phyloP scores from a whole-genome alignment of 2,888 invertebrate genomes.

The Metopia argyrocephala region DNA sequence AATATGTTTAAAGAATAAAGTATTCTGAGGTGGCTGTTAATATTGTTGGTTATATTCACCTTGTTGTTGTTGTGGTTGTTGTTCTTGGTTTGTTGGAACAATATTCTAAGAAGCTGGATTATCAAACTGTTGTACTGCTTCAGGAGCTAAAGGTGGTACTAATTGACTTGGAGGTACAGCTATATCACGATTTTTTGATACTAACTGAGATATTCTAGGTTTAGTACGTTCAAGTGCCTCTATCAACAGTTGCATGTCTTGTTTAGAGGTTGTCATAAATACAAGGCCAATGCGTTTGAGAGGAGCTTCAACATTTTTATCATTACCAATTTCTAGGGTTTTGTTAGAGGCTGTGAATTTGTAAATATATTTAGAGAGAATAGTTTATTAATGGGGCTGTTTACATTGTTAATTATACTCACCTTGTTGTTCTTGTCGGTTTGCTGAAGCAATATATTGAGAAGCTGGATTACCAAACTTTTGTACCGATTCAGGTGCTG shows the following conservation, averaged over 20 bases:
- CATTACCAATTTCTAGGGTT: slow-evolving; percentile 69
- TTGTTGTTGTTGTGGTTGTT: slow-evolving; percentile 28
- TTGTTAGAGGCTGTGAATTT: slow-evolving; percentile 77
- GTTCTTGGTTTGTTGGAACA: no score
- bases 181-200: no score
- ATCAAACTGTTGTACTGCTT: no score
- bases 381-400: slow-evolving; percentile 69
- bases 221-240: no score
- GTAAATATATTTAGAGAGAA: slow-evolving; percentile 75
- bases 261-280: no score
- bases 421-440: no score
- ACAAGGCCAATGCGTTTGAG: no score
- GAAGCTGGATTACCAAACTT: slow-evolving; percentile 11
- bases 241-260: no score
- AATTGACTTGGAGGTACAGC: no score
- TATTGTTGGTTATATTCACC: slow-evolving; percentile 9
- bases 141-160: background rate
- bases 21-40: slow-evolving; percentile 59
- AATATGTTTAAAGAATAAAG: slow-evolving; percentile 75
- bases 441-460: background rate
- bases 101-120: no score
- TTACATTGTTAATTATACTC: background rate
- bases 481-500: background rate
- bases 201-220: no score
- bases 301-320: slow-evolving; percentile 66